phyloP scores from a whole-genome alignment of 1,140 invertebrate genomes.

The Andricus grossulariae region DNA sequence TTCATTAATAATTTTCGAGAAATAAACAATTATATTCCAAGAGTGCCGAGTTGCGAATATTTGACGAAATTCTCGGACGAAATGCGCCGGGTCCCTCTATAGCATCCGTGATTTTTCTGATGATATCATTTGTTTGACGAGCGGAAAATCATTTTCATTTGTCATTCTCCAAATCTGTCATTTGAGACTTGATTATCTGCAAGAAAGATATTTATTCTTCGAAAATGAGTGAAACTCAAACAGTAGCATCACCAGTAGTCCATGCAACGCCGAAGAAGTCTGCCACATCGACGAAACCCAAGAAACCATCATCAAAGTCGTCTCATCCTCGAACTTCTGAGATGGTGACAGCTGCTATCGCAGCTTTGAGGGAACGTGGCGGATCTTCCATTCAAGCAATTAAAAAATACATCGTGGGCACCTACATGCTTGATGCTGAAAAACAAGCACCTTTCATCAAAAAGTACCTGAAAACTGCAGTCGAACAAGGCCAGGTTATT shows the following conservation, averaged over 20 bases:
- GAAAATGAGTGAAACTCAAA: not conserved
- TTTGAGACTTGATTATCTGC: too few relatives aligned
- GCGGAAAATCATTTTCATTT: too few relatives aligned
- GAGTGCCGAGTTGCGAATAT: too few relatives aligned
- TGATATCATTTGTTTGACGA: too few relatives aligned
- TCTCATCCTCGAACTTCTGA: slow-evolving; percentile 63
- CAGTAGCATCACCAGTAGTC: not conserved
- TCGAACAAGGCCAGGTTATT: slow-evolving; percentile 63
- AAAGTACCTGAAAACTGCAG: slow-evolving; percentile 71
- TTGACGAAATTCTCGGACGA: too few relatives aligned
- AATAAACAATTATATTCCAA: too few relatives aligned
- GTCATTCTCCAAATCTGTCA: too few relatives aligned
- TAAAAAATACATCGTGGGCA: slow-evolving; percentile 76
- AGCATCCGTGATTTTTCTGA: too few relatives aligned
- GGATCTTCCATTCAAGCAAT: slow-evolving; percentile 78
- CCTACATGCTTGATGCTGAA: slow-evolving; percentile 74
- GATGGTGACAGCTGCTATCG: slow-evolving; percentile 76
- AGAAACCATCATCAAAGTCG: slow-evolving; percentile 54
- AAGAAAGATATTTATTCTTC: too few relatives aligned
- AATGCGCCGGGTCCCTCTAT: too few relatives aligned
- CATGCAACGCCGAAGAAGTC: slow-evolving; percentile 31
- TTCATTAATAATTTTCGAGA: too few relatives aligned
- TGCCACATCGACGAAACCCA: slow-evolving; percentile 24
- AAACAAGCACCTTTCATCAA: slow-evolving; percentile 69
- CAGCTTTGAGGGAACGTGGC: slow-evolving; percentile 73